Evolutionary conservation across 2,888 invertebrate genomes (phyloP), one percentile per base, ranked within the genome.

Genomic region (Melipona bicolor): DNA sequence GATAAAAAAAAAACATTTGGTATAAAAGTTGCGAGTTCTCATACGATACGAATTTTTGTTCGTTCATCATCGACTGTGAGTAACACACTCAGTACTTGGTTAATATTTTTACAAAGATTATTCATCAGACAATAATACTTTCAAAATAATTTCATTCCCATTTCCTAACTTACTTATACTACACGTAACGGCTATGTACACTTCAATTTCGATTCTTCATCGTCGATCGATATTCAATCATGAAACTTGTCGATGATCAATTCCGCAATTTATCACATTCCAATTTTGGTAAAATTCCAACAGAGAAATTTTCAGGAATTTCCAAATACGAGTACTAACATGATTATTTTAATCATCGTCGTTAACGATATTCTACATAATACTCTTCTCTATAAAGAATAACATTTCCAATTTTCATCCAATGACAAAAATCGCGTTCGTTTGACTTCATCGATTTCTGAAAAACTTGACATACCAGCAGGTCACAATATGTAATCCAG

Each of bases 401-500:
- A 43, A 11, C 43, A 43, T 9, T 11, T 2, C 9, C 1, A 43
- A 0, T 43, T 43, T 43, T 43, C 43, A 43, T 43, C 9, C 43
- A 56, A 56, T 13, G n/a, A 56, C n/a, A 56, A 13, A 56, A 13
- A 5, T n/a, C n/a, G 0, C n/a, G n/a, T n/a, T n/a, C 13, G n/a
- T 56, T 56, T n/a, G n/a, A 2, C 2, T 5, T 56, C 2, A 15
- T 15, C n/a, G 56, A 56, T 56, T n/a, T 56, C 43, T 43, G 43
- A 9, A 43, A 43, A 9, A 43, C 43, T 11, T 43, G 32, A 32
- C 4, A 11, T n/a, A 36, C 3, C 54, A 4, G 32, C 17, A 2
- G 9, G 4, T 64, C 59, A 83, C 13, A 87, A 15, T 0, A 88
- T 24, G 17, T 88, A 71, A 67, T 91, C 85, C 43, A 93, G 81